Evolutionary conservation across 2,113 vertebrate species (phyloP), one percentile per base, ranked within the genome.

Genomic region (Paradisaea rubra): DNA sequence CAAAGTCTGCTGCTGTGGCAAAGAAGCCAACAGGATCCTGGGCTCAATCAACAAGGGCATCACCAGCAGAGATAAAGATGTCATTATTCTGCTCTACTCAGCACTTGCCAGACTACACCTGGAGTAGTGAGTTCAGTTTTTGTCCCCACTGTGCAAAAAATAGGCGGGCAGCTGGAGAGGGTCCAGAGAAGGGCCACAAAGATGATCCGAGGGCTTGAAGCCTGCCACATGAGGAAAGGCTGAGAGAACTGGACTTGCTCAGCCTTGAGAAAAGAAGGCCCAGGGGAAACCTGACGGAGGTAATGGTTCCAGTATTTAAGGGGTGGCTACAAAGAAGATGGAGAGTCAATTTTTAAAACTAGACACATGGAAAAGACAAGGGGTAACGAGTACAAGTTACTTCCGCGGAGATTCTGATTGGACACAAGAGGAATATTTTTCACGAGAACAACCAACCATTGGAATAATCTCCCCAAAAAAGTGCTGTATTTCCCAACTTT

Each of bases 351-450:
- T 61, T 78, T 78, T 45, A 30, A 45, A 78, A 86, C 5, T 5
- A 61, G 84, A n/a, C 54, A 28, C 33, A 28, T 24, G 12, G 39
- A 61, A 69, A 78, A 60, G 27, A 61, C 22, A 53, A 39, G 59
- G 10, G 15, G 5, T 45, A 45, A 45, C 2, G 13, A 45, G n/a
- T 53, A 45, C 39, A 61, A 45, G 15, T 45, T 78, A 61, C 8
- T 39, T 52, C 39, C 0, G 0, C 2, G 6, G 39, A 78, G 41
- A 45, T 61, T 69, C 47, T 15, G 8, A 1, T 6, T n/a, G 73
- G 39, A 70, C n/a, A 45, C 15, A 68, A 37, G 45, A 60, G 15
- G n/a, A 86, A 45, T 78, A 61, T 53, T 69, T 69, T 78, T 53
- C 41, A 70, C 2, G 5, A 45, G 73, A 60, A 69, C 18, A 60